phyloP scores from a whole-genome alignment of 2,797 vertebrate genomes.

The Coreius guichenoti region DNA sequence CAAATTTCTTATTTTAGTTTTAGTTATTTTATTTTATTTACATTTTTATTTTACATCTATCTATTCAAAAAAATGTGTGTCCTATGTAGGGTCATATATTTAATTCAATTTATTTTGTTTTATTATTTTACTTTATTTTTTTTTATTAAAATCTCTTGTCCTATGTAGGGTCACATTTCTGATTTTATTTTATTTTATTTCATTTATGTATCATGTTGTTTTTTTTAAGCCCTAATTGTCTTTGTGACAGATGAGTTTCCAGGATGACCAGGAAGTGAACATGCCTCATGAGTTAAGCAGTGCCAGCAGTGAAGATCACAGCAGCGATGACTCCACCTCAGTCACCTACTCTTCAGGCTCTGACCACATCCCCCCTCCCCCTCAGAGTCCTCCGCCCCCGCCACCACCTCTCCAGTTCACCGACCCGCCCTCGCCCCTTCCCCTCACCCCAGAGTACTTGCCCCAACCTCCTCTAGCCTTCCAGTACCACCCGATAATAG shows the following conservation, averaged over 20 bases:
- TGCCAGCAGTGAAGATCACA: constrained; percentile 87
- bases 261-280: constrained; percentile 88
- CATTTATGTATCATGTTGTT: neutral
- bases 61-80: too few species aligned
- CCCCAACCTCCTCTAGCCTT: constrained; percentile 75
- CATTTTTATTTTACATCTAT: too few species aligned
- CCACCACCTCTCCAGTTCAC: constrained; percentile 85
- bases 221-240: neutral
- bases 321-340: constrained; percentile 91
- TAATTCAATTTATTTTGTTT: too few species aligned
- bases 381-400: constrained; percentile 88
- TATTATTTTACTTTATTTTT: too few species aligned
- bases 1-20: too few species aligned
- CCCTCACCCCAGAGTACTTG: constrained; percentile 75
- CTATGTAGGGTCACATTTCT: too few species aligned
- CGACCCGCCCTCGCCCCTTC: constrained; percentile 76
- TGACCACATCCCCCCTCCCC: constrained; percentile 89
- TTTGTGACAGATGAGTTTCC: constrained; percentile 91
- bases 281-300: constrained; percentile 87
- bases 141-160: neutral
- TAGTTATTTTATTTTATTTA: neutral
- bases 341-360: constrained; percentile 91
- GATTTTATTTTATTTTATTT: neutral
- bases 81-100: neutral
- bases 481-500: constrained; percentile 81